A percentile compares a stretch with the other conserved stretches of the same genome.
Evolutionary conservation across 2,797 vertebrate genomes (phyloP).

Genomic region (Numenius phaeopus): DNA sequence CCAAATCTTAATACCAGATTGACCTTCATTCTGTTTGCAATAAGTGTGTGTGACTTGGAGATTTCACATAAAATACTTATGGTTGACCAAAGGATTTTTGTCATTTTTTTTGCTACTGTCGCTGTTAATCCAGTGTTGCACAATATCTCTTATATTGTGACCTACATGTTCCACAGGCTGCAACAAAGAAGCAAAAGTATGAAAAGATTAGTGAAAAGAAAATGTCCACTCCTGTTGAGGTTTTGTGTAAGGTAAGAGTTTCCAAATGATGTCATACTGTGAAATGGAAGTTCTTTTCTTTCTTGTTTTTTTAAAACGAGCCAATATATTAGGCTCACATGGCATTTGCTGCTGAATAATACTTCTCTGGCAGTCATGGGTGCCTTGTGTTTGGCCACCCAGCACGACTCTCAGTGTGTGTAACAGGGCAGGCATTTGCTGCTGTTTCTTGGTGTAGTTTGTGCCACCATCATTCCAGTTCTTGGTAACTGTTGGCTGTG

Average conservation of each 20-base stretch:
- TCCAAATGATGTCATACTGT: conserved; percentile 23
- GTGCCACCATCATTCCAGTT: background rate
- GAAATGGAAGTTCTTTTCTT: background rate
- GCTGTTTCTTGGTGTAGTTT: background rate
- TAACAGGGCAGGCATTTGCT: background rate
- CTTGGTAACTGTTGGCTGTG: background rate
- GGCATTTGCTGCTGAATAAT: conserved; percentile 25
- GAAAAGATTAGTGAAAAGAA: conserved; percentile 99
- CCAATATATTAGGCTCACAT: background rate
- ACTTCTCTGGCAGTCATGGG: background rate
- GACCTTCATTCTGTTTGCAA: conserved; percentile 67
- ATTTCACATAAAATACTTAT: conserved; percentile 45
- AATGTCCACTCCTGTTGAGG: conserved; percentile 99
- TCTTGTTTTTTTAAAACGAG: background rate
- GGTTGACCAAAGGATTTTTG: conserved; percentile 58
- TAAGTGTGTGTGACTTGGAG: conserved; percentile 63
- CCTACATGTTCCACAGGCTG: conserved; percentile 88
- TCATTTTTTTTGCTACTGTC: conserved; percentile 11
- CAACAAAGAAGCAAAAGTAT: conserved; percentile 99
- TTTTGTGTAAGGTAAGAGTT: conserved; percentile 95
- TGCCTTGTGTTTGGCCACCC: conserved; percentile 22
- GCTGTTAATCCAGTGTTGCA: conserved; percentile 70
- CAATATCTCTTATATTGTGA: conserved; percentile 75
- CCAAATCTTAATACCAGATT: conserved; percentile 72
- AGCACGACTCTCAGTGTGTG: background rate